Evolutionary conservation across 2,888 invertebrate species (phyloP), one percentile per base, ranked within the genome.

Genomic region (Dioctria rufipes): DNA sequence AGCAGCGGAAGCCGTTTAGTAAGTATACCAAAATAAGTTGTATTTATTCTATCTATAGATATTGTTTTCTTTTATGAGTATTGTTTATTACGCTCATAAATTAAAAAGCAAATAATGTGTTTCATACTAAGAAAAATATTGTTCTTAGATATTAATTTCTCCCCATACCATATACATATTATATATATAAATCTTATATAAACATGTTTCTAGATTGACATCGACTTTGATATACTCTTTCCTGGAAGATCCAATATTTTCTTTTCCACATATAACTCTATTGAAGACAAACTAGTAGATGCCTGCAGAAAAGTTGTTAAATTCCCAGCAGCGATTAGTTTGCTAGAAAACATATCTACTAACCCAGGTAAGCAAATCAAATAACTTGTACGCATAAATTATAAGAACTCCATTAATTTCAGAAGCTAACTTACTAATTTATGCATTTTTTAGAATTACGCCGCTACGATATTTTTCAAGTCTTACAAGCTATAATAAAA

Each of bases 211-310:
- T 51, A 51, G 51, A 51, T 51, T 51, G 51, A 51, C 11, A 51
- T 51, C 51, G 51, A 2, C 2, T 51, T 9, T 11, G 51, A 51
- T 9, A 51, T 51, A 51, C 51, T 51, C 11, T 51, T 51, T 51
- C 51, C 51, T 2, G 51, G 51, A 51, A 51, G 11, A 51, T 2
- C 51, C 6, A 51, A 11, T 51, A 2, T 51, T 51, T 51, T 51
- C 2, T 51, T 51, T 11, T n/a, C n/a, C n/a, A n/a, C n/a, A n/a
- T n/a, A n/a, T 51, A 51, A 51, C 1, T 51, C 1, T 11, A 51
- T 51, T 51, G 51, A 51, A 51, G 51, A 51, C 51, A 51, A 51
- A 51, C 6, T 51, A 51, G 51, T 51, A 51, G 51, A 51, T 11
- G 51, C 11, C 6, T 51, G 51, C 11, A 51, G 11, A 2, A 51